Conservation (phyloP, 2,113 vertebrate species). For the Turdus rufiventris region DNA sequence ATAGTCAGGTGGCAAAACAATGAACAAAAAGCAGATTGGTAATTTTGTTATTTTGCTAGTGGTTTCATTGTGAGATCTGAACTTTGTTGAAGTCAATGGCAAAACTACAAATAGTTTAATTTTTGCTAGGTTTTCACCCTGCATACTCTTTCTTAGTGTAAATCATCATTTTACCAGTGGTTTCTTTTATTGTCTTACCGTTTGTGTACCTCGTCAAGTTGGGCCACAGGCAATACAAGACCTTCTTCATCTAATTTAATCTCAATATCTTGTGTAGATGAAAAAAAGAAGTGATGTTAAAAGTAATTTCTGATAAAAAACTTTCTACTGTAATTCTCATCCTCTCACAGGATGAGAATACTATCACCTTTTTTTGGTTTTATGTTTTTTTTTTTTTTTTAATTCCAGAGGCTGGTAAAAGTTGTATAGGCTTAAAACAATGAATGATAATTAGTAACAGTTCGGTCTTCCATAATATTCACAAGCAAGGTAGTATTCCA, state of each 20-base stretch:
- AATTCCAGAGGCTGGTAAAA: neutral
- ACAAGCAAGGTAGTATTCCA: neutral
- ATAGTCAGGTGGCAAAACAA: neutral
- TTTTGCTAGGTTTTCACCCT: neutral
- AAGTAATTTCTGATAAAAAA: neutral
- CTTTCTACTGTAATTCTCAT: neutral
- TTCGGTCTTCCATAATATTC: neutral
- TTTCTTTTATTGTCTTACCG: conserved; percentile 71
- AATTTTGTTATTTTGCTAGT: neutral
- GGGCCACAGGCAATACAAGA: conserved; percentile 78
- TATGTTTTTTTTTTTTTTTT: neutral
- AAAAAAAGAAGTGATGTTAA: conserved; percentile 7
- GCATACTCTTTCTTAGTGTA: neutral
- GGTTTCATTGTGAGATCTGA: neutral
- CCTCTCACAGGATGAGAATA: neutral
- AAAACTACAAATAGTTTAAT: neutral
- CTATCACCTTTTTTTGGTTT: neutral
- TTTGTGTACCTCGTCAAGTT: conserved; percentile 74
- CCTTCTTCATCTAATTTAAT: conserved; percentile 90
- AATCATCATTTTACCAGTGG: neutral
- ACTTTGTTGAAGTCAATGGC: neutral
- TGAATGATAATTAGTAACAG: neutral
- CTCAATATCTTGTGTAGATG: conserved; percentile 81
- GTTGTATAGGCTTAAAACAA: neutral
- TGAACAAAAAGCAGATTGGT: neutral